Percentiles rank a stretch among this genome's conserved stretches.
These are phyloP conservation scores for Macrobrachium nipponense DNA, from an alignment of 1,140 invertebrate species.

Conservation along the genomic window DNA sequence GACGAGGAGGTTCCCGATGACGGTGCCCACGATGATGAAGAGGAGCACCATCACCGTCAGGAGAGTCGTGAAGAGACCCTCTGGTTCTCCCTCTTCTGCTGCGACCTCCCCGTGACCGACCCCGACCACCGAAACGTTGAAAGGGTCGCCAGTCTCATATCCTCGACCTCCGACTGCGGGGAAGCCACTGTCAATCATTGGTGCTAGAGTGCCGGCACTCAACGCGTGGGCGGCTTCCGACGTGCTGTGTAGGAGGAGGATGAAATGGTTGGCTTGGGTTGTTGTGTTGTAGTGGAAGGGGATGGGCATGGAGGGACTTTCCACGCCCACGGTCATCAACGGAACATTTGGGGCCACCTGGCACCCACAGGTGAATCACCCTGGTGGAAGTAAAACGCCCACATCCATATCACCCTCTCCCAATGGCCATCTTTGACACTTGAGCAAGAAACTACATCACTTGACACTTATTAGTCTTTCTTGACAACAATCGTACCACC, in stretches of 20 bases:
- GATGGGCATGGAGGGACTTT: background rate
- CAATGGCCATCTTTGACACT: too few species aligned
- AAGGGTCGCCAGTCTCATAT: background rate
- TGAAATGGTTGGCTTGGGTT: background rate
- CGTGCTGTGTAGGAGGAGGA: background rate
- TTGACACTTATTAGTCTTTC: too few species aligned
- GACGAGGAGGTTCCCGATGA: conserved; percentile 95
- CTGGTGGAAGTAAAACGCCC: background rate
- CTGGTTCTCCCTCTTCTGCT: background rate
- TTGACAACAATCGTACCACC: too few species aligned
- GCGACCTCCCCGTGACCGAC: background rate
- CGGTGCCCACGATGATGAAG: conserved; percentile 87
- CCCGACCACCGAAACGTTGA: conserved; percentile 22
- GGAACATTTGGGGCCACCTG: background rate
- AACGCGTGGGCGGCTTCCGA: background rate
- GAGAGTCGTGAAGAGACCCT: conserved; percentile 23
- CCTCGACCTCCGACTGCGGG: conserved; percentile 1
- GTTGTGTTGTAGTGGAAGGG: background rate
- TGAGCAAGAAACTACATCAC: too few species aligned
- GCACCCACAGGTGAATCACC: background rate
- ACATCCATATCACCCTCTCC: background rate
- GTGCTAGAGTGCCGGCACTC: conserved; percentile 10
- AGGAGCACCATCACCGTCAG: conserved; percentile 78
- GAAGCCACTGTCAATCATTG: conserved; percentile 32
- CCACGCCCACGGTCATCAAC: conserved; percentile 11